Conservation (phyloP, 2,113 vertebrate species). For the Hippocampus comes region DNA sequence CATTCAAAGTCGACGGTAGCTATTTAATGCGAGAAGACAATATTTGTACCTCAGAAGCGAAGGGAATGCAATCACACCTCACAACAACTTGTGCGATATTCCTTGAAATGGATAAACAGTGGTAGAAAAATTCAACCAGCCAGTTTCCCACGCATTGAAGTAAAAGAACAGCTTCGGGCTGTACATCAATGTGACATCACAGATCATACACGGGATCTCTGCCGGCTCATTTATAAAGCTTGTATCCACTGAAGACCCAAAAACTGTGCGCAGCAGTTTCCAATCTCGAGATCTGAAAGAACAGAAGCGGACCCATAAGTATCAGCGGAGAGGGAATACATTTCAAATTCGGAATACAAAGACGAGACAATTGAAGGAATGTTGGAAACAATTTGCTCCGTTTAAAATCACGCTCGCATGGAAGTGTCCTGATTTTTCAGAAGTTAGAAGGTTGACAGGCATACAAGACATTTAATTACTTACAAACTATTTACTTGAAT, state of each 20-base stretch:
- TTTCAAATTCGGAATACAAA: slow-evolving; percentile 34
- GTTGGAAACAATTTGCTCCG: slow-evolving; percentile 25
- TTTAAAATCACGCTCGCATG: slow-evolving; percentile 24
- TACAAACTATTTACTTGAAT: too few relatives aligned
- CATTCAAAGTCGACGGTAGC: slow-evolving; percentile 1
- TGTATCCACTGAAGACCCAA: slow-evolving; percentile 58
- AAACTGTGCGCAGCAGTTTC: slow-evolving; percentile 40
- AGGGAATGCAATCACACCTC: slow-evolving; percentile 17
- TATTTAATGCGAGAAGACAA: slow-evolving; percentile 26
- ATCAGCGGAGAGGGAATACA: slow-evolving; percentile 17
- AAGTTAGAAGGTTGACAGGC: slow-evolving; percentile 15
- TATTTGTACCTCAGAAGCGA: slow-evolving; percentile 8
- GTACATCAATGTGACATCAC: slow-evolving; percentile 68
- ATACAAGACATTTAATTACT: slow-evolving; percentile 19
- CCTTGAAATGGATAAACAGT: slow-evolving; percentile 52
- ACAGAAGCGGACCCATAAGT: slow-evolving; percentile 17
- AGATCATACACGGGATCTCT: slow-evolving; percentile 61
- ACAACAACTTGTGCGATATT: slow-evolving; percentile 21
- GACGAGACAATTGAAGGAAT: slow-evolving; percentile 19
- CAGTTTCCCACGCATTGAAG: slow-evolving; percentile 57
- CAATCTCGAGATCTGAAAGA: slow-evolving; percentile 42
- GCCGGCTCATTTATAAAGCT: slow-evolving; percentile 67
- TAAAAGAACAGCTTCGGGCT: slow-evolving; percentile 65
- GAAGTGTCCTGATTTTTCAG: slow-evolving; percentile 11
- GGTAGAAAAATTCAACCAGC: slow-evolving; percentile 56